These are phyloP conservation scores for Mirza zaza DNA, from an alignment of 2,113 vertebrate species.

Conservation along the genomic window DNA sequence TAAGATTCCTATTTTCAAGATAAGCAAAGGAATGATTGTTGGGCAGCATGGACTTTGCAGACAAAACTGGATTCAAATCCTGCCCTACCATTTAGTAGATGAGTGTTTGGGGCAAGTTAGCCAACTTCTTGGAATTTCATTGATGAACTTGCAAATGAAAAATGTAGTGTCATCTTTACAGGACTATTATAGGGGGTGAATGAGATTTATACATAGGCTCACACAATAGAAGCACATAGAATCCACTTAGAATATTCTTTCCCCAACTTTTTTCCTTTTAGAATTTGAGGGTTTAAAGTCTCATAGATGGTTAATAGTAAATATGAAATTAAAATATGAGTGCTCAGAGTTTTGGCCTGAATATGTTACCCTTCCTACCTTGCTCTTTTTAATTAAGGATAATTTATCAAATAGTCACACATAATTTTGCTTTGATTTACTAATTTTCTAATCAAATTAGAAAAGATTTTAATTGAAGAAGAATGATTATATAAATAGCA, in stretches of 20 bases:
- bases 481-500: not conserved
- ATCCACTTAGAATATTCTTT: not conserved
- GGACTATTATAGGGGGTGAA: rapidly evolving
- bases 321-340: conserved; percentile 34
- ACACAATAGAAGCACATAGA: not conserved
- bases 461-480: not conserved
- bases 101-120: not conserved
- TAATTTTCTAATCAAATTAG: conserved; percentile 1
- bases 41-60: not conserved
- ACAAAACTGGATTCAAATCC: not conserved
- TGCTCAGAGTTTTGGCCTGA: not conserved
- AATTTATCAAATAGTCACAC: not conserved
- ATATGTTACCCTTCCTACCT: not conserved
- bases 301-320: not conserved
- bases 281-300: not conserved
- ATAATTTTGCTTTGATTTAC: not conserved
- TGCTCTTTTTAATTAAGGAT: not conserved
- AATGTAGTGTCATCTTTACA: not conserved
- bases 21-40: not conserved
- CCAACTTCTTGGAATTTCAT: not conserved
- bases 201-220: not conserved
- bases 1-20: not conserved
- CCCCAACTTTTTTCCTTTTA: not conserved
- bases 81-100: not conserved
- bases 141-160: not conserved